Conservation (phyloP, 2,888 invertebrate genomes). For the Vesta saturnalis region DNA sequence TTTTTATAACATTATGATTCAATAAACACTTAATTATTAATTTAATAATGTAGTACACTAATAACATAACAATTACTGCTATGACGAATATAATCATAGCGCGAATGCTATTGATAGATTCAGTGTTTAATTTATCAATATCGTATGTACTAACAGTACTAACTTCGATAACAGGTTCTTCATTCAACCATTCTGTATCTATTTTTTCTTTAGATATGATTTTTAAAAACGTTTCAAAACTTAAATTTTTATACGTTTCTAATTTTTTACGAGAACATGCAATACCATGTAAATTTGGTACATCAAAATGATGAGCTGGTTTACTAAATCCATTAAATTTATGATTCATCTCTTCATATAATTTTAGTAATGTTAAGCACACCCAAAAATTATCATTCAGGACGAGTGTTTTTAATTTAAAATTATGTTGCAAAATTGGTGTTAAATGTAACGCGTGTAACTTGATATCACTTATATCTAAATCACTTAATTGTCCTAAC, state of each 20-base stretch:
- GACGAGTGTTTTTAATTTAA: background rate
- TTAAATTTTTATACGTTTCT: conserved; percentile 14
- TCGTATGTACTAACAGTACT: background rate
- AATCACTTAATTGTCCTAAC: conserved; percentile 12
- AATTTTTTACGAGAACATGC: conserved; percentile 23
- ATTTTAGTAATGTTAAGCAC: conserved; percentile 13
- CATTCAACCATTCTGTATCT: conserved; percentile 10
- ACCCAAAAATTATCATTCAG: conserved; percentile 25
- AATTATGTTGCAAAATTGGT: conserved; percentile 16
- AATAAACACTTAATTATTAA: background rate
- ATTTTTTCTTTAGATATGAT: conserved; percentile 14
- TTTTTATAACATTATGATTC: background rate
- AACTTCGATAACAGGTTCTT: background rate
- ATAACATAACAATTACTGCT: background rate
- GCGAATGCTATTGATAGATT: too few relatives aligned
- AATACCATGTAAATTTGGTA: conserved; percentile 27
- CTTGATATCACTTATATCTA: conserved; percentile 19
- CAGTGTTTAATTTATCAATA: too few relatives aligned
- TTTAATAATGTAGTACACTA: background rate
- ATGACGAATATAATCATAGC: background rate
- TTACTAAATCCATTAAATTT: conserved; percentile 4
- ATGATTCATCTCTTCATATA: conserved; percentile 15
- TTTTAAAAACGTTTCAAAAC: conserved; percentile 18
- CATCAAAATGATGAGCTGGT: conserved; percentile 21
- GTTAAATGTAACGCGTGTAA: conserved; percentile 9